These are phyloP conservation scores for Drosophila serrata DNA, from an alignment of 1,140 invertebrate genomes.

Conservation along the genomic window DNA sequence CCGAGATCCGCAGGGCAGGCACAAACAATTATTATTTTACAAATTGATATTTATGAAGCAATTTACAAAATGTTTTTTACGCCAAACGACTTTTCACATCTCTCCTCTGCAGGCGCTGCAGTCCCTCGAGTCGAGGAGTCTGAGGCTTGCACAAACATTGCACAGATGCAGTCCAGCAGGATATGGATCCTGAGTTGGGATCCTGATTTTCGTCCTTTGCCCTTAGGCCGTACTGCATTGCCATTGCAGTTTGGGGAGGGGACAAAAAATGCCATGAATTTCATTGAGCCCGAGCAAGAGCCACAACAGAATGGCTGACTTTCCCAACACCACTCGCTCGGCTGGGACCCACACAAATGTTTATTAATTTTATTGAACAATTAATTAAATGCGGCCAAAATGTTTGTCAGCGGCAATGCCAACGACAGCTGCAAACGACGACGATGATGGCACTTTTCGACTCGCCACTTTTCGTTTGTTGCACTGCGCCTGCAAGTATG, in stretches of 20 bases:
- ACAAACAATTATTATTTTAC: slow-evolving; percentile 83
- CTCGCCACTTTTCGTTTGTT: slow-evolving; percentile 29
- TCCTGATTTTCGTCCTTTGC: slow-evolving; percentile 8
- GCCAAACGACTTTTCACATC: slow-evolving; percentile 78
- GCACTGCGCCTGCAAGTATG: slow-evolving; percentile 66
- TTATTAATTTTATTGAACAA: slow-evolving; percentile 85
- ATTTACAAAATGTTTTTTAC: slow-evolving; percentile 85
- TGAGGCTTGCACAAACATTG: slow-evolving; percentile 71
- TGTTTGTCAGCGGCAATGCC: slow-evolving; percentile 64
- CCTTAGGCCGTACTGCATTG: slow-evolving; percentile 57
- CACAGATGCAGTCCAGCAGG: slow-evolving; percentile 60
- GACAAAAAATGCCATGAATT: slow-evolving; percentile 73
- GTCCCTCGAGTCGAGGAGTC: slow-evolving; percentile 20
- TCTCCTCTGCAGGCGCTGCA: slow-evolving; percentile 47
- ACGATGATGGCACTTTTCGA: slow-evolving; percentile 23
- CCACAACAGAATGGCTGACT: background rate
- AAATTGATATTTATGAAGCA: slow-evolving; percentile 85
- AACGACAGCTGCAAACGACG: slow-evolving; percentile 73
- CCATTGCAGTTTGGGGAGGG: slow-evolving; percentile 61
- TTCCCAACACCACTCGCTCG: slow-evolving; percentile 18
- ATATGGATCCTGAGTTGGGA: slow-evolving; percentile 9
- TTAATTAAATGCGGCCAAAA: slow-evolving; percentile 84
- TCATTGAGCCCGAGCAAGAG: slow-evolving; percentile 20
- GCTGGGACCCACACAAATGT: slow-evolving; percentile 61
- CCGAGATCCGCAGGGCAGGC: slow-evolving; percentile 16